These are phyloP conservation scores for Pseudopodoces humilis DNA, from an alignment of 2,113 vertebrate species.

Conservation along the genomic window DNA sequence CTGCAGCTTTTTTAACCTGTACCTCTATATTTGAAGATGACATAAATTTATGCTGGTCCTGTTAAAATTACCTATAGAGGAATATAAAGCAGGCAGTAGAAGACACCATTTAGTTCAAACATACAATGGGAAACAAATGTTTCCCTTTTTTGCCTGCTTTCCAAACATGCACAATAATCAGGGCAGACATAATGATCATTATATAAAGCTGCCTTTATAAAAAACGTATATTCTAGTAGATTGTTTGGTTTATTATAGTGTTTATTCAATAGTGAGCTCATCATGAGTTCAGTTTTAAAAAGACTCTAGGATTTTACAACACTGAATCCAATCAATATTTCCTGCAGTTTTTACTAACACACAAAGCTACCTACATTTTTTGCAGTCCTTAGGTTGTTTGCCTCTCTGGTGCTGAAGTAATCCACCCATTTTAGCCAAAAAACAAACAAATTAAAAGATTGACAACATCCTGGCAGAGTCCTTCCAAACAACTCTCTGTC, in stretches of 20 bases:
- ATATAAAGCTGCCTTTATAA: not conserved
- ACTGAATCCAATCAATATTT: not conserved
- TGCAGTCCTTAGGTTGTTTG: not conserved
- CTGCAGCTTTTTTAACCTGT: not conserved
- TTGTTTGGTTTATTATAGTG: not conserved
- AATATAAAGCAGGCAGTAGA: not conserved
- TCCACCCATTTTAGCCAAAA: not conserved
- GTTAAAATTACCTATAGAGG: not conserved
- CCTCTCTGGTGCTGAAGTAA: not conserved
- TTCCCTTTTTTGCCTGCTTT: not conserved
- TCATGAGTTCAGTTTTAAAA: not conserved
- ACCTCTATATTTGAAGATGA: not conserved
- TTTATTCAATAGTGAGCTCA: not conserved
- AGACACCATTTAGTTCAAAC: not conserved
- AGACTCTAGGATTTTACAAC: not conserved
- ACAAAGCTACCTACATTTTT: not conserved
- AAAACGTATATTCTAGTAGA: not conserved
- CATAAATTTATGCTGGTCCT: not conserved
- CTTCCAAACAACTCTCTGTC: not conserved
- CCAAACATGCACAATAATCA: not conserved
- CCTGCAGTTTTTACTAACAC: not conserved
- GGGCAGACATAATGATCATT: not conserved
- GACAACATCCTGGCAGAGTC: not conserved
- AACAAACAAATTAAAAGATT: not conserved
- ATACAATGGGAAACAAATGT: not conserved